These are phyloP conservation scores for Semicossyphus pulcher DNA, from an alignment of 2,113 vertebrate species.

Conservation along the genomic window DNA sequence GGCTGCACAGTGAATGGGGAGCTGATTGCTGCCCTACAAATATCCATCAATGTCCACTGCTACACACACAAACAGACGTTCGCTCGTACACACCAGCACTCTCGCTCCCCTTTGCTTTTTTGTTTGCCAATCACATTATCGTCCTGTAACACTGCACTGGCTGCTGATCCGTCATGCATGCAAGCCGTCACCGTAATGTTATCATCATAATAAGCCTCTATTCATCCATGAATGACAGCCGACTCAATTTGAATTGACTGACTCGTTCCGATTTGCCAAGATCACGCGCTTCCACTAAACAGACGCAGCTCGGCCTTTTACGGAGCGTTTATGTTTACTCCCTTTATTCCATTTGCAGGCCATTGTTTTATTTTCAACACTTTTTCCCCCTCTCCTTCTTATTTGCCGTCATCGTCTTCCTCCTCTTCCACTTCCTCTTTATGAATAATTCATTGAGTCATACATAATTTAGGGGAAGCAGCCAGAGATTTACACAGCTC, in stretches of 20 bases:
- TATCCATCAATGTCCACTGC: neutral
- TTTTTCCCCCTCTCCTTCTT: neutral
- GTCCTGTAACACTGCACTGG: conserved; percentile 40
- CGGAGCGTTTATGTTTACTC: conserved; percentile 46
- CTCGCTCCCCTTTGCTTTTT: conserved; percentile 21
- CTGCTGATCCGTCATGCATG: conserved; percentile 61
- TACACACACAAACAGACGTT: neutral
- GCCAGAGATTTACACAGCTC: conserved; percentile 79
- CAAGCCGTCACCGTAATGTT: conserved; percentile 52
- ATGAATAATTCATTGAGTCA: conserved; percentile 80
- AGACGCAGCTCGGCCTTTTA: conserved; percentile 35
- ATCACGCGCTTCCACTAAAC: conserved; percentile 51
- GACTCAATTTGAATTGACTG: conserved; percentile 69
- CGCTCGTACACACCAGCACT: conserved; percentile 12
- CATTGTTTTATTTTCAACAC: conserved; percentile 70
- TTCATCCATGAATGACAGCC: conserved; percentile 73
- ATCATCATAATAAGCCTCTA: conserved; percentile 68
- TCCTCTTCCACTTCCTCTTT: conserved; percentile 53
- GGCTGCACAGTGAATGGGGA: neutral
- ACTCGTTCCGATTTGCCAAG: conserved; percentile 69
- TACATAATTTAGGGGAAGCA: conserved; percentile 79
- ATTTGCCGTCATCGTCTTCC: conserved; percentile 41
- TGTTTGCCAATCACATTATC: conserved; percentile 66
- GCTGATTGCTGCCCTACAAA: neutral
- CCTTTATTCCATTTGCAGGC: conserved; percentile 51